These are phyloP conservation scores for Ptilodon capucinus DNA, from an alignment of 2,888 invertebrate genomes.

Conservation along the genomic window DNA sequence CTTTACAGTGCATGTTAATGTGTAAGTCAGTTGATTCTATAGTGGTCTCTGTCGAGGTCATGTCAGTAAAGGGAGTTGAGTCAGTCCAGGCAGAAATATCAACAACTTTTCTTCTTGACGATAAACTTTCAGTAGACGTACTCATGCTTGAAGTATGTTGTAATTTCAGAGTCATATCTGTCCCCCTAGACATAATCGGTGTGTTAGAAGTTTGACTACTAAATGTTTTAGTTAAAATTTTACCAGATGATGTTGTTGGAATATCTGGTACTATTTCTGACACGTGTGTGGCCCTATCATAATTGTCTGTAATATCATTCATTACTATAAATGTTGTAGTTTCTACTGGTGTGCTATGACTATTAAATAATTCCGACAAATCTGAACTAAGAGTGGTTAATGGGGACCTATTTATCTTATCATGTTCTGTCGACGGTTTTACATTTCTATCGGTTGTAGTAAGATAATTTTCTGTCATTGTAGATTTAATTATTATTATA, in stretches of 20 bases:
- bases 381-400: neutral
- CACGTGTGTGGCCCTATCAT: neutral
- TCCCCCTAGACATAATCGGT: neutral
- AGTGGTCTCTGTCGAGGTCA: conserved; percentile 64
- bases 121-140: conserved; percentile 67
- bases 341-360: neutral
- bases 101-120: conserved; percentile 68
- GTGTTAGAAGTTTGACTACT: neutral
- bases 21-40: conserved; percentile 43
- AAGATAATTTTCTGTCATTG: neutral
- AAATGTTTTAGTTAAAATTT: neutral
- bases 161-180: conserved; percentile 11
- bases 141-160: conserved; percentile 43
- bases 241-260: neutral
- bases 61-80: conserved; percentile 58
- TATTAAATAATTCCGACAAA: neutral
- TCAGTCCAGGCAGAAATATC: conserved; percentile 77
- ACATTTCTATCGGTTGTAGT: conserved; percentile 6
- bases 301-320: neutral
- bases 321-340: neutral
- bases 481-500: neutral
- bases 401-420: neutral
- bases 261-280: neutral
- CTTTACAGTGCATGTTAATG: conserved; percentile 78
- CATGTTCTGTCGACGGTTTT: neutral